Conservation (phyloP, 1,140 invertebrate species). For the Mylabris phalerata region DNA sequence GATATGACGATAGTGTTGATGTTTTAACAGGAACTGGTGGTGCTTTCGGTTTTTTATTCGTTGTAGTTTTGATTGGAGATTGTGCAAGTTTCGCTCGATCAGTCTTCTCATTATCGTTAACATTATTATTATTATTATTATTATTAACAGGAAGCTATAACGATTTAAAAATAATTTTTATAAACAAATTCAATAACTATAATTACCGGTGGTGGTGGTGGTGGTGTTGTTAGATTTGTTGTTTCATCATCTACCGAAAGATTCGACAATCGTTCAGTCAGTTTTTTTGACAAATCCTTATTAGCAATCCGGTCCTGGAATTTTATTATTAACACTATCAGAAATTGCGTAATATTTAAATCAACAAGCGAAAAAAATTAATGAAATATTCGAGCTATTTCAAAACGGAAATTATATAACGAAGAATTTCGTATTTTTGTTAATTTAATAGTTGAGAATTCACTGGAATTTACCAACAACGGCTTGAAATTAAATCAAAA, state of each 20-base stretch:
- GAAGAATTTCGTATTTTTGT: too few relatives aligned
- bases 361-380: too few relatives aligned
- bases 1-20: constrained; percentile 28
- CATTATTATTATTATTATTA: not conserved
- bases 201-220: constrained; percentile 55
- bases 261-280: constrained; percentile 27
- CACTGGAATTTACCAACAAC: too few relatives aligned
- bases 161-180: not conserved
- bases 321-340: not conserved
- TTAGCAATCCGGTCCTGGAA: constrained; percentile 45
- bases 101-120: not conserved
- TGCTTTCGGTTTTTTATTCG: constrained; percentile 35
- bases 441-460: too few relatives aligned
- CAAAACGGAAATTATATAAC: too few relatives aligned
- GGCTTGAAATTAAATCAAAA: too few relatives aligned
- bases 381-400: too few relatives aligned
- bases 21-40: constrained; percentile 43
- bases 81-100: not conserved
- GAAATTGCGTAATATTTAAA: too few relatives aligned
- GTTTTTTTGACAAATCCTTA: constrained; percentile 28
- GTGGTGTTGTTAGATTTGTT: constrained; percentile 25
- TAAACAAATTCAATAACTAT: not conserved
- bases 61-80: constrained; percentile 1
- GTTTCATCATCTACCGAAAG: constrained; percentile 10
- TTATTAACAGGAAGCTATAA: not conserved